Base-by-base conservation (phyloP, 2,113 vertebrate species). In the Macheiramphus alcinus region DNA sequence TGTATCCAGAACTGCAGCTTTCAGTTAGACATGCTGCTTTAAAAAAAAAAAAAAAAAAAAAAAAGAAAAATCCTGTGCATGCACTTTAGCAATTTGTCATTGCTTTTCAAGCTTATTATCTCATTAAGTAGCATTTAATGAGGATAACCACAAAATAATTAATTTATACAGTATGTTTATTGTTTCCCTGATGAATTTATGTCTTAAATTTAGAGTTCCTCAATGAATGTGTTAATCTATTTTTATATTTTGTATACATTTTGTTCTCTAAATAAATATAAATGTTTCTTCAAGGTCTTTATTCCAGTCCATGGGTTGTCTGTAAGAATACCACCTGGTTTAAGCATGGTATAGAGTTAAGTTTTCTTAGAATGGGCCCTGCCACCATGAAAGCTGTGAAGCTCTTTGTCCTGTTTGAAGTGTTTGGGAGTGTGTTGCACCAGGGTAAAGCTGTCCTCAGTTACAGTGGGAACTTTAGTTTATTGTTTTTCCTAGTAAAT, bases 91-190 rank as follows among this genome's bases (percentile, higher is more conserved):
- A 62, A 56, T 89, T 89, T 92, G 56, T 78, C 78, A 40, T 59
- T 63, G 47, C 67, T 58, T 90, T 73, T 40, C 58, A 80, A 67
- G 71, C 67, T 87, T 72, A 68, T 89, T 92, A 68, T 67, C 68
- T 88, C 59, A 91, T 87, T 95, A 89, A 94, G 61, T 75, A 79
- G 47, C 19, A 75, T 86, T 88, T 90, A 91, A 87, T 47, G 67
- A 93, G 61, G 85, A 82, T 73, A 91, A 63, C 40, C 52, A 67
- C 59, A 67, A 85, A 67, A 40, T 90, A 92, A 94, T 92, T 81
- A 90, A 94, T 86, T 78, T 66, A 32, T 90, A 74, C 89, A 90
- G 81, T 87, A 68, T 55, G 68, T 75, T 94, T 94, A 94, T 80
- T 86, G 63, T 59, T 92, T 95, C 63, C 66, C 66, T 92, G 71